Percentiles rank a stretch among this genome's conserved stretches.
These are phyloP conservation scores for Lycophotia porphyrea DNA, from an alignment of 2,888 invertebrate species.

Conservation along the genomic window DNA sequence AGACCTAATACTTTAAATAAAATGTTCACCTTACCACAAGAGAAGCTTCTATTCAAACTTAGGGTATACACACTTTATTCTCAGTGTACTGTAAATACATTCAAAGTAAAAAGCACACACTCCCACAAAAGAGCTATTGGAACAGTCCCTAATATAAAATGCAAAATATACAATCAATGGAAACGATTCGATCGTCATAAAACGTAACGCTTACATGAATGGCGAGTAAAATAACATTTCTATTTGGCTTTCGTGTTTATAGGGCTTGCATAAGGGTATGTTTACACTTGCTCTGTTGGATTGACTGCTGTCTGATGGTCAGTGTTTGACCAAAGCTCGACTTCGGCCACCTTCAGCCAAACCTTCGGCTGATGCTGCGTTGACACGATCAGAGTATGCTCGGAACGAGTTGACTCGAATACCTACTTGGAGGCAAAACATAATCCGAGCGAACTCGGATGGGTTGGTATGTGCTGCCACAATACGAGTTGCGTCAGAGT, in stretches of 20 bases:
- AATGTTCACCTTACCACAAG: background rate
- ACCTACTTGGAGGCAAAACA: too few species aligned
- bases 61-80: background rate
- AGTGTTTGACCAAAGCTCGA: background rate
- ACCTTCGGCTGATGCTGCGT: background rate
- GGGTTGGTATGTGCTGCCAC: too few species aligned
- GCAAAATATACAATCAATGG: slow-evolving; percentile 47
- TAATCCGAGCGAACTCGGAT: too few species aligned
- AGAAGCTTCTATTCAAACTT: background rate
- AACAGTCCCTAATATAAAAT: slow-evolving; percentile 41
- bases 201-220: slow-evolving; percentile 47
- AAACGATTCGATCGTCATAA: slow-evolving; percentile 53
- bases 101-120: slow-evolving; percentile 10
- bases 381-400: too few species aligned
- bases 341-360: background rate
- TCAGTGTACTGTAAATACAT: slow-evolving; percentile 8
- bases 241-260: slow-evolving; percentile 40
- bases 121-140: slow-evolving; percentile 37
- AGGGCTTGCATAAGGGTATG: slow-evolving; percentile 20
- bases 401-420: too few species aligned
- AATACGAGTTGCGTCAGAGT: too few species aligned
- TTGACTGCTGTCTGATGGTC: background rate
- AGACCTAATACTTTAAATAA: background rate
- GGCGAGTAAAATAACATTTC: slow-evolving; percentile 50
- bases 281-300: slow-evolving; percentile 1